Base-by-base conservation (phyloP, 2,888 invertebrate genomes). In the Nebria salina region DNA sequence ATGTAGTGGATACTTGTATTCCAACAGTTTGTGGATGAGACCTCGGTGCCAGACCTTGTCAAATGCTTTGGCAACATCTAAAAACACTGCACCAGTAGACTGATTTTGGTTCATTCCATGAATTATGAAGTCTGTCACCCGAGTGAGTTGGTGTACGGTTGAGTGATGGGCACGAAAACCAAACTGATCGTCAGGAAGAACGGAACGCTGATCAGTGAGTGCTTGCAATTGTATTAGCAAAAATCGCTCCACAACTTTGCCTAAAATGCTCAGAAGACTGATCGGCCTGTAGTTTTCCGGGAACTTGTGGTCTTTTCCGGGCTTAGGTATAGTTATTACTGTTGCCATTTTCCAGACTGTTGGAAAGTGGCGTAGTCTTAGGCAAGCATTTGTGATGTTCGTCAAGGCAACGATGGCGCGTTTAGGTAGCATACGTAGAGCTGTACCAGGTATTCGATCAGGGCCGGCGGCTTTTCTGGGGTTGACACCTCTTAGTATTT, bases 41-140 rank as follows among this genome's bases (percentile, higher is more conserved):
- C 75, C 65, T 13, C 65, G 25, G 20, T 65, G 54, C 75, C 75
- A 75, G 11, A 75, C 75, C 34, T 65, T 75, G 26, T 75, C 75
- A 34, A 75, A 75, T 0, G 65, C 75, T n/a, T 65, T 64, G 3
- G 75, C 25, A 65, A 75, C 11, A n/a, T 65, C 75, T 13, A 75
- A 25, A 26, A 75, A 75, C 4, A 65, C 65, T 1, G n/a, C 65
- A 0, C 65, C 65, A 11, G 75, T 75, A 5, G 42, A 1, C 20
- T 5, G 1, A 4, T 75, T 42, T 5, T 43, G 13, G n/a, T 75
- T 54, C 20, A 9, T 43, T 42, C 75, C 75, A 1, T 75, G n/a
- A n/a, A 25, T 43, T 2, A 42, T 43, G n/a, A n/a, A 65, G 34
- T 75, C 75, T 0, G 65, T 75, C 9, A 75, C 41, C 65, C 75